phyloP scores from a whole-genome alignment of 2,888 invertebrate species.

The Lapara coniferarum region DNA sequence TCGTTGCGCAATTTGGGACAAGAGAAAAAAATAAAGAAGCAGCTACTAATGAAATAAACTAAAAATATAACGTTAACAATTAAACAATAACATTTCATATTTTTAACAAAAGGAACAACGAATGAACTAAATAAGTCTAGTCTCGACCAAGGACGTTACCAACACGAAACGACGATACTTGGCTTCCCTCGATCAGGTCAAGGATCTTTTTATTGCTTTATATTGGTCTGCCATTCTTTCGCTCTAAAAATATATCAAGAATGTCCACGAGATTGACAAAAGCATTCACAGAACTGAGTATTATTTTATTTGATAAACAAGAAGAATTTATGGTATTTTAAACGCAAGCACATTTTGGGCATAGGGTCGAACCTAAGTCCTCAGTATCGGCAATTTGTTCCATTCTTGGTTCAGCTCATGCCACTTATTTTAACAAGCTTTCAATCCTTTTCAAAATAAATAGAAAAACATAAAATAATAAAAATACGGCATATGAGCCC shows the following conservation, averaged over 20 bases:
- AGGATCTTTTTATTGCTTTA: conserved; percentile 7
- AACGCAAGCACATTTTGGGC: too few relatives aligned
- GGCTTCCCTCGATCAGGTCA: conserved; percentile 11
- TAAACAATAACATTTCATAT: not conserved
- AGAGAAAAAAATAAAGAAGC: not conserved
- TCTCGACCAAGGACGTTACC: not conserved
- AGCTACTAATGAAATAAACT: not conserved
- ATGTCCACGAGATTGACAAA: not conserved
- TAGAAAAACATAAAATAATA: not conserved
- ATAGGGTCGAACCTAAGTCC: too few relatives aligned
- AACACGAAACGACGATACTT: conserved; percentile 13
- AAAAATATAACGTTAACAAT: not conserved
- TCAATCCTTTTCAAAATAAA: too few relatives aligned
- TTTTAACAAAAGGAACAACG: not conserved
- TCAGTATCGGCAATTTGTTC: too few relatives aligned
- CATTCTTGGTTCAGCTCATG: too few relatives aligned
- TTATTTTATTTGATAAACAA: too few relatives aligned
- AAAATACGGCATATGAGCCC: not conserved
- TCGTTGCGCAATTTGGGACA: not conserved
- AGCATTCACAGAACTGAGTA: not conserved
- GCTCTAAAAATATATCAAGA: not conserved
- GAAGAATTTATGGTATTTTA: too few relatives aligned
- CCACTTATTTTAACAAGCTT: too few relatives aligned
- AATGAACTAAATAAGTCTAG: not conserved
- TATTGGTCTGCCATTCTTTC: not conserved